Conservation (phyloP, 2,113 vertebrate genomes). For the Otis tarda region DNA sequence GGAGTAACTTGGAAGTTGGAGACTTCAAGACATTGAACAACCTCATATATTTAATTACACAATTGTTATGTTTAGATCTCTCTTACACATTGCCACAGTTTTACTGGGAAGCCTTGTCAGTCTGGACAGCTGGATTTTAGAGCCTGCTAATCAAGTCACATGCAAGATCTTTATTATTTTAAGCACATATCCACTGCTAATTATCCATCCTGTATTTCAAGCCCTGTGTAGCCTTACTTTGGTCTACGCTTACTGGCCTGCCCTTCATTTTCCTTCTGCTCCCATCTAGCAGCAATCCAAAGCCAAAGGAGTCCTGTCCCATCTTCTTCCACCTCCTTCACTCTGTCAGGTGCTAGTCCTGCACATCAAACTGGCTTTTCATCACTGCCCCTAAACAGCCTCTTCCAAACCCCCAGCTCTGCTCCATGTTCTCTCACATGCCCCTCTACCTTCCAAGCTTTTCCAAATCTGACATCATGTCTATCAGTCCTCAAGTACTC, state of each 20-base stretch:
- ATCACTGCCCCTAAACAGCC: background rate
- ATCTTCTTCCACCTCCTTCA: background rate
- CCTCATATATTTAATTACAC: background rate
- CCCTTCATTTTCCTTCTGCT: background rate
- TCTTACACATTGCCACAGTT: background rate
- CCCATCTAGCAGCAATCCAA: background rate
- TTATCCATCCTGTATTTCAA: background rate
- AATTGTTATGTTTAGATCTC: rapidly evolving
- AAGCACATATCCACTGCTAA: background rate
- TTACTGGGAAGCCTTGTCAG: background rate
- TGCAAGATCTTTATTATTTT: background rate
- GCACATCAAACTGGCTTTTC: background rate
- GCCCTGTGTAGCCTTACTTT: background rate
- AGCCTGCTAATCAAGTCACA: background rate
- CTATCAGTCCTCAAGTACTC: background rate
- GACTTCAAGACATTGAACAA: background rate
- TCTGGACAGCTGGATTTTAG: background rate
- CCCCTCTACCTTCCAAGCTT: background rate
- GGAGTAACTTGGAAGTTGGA: background rate
- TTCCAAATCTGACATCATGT: background rate
- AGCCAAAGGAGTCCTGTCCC: background rate
- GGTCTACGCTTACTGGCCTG: background rate
- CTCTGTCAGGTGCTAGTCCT: background rate
- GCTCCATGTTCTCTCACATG: background rate
- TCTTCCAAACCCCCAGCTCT: background rate